These are phyloP conservation scores for Diplodus puntazzo DNA, from an alignment of 2,797 vertebrate species.

Conservation along the genomic window DNA sequence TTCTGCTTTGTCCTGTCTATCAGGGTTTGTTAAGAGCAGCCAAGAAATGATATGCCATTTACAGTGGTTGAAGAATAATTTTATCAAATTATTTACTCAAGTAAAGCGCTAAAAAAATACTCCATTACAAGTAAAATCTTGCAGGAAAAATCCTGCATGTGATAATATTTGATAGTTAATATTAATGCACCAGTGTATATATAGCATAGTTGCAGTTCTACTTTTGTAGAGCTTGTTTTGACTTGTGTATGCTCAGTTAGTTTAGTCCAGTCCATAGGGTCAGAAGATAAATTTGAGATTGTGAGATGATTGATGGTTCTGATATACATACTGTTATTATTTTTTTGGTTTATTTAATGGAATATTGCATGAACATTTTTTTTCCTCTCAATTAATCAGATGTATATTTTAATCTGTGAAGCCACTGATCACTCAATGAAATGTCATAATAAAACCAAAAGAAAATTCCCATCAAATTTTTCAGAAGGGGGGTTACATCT, in stretches of 20 bases:
- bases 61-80: background rate
- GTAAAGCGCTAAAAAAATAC: background rate
- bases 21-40: constrained; percentile 7
- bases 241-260: background rate
- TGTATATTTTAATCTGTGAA: background rate
- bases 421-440: background rate
- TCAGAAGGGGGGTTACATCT: background rate
- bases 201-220: no score
- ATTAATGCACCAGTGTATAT: background rate
- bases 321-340: background rate
- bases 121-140: background rate
- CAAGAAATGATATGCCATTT: background rate
- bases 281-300: background rate
- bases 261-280: background rate
- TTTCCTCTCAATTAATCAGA: background rate
- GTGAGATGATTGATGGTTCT: background rate
- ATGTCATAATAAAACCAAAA: background rate
- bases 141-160: background rate
- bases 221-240: background rate
- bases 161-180: background rate
- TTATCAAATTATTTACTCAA: background rate
- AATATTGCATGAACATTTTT: background rate
- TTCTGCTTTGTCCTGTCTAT: background rate
- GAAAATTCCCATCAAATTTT: background rate
- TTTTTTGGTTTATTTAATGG: background rate